A percentile compares a stretch with the other conserved stretches of the same genome.
Conservation (phyloP, 1,140 invertebrate genomes). For the Brachionus angularis region DNA sequence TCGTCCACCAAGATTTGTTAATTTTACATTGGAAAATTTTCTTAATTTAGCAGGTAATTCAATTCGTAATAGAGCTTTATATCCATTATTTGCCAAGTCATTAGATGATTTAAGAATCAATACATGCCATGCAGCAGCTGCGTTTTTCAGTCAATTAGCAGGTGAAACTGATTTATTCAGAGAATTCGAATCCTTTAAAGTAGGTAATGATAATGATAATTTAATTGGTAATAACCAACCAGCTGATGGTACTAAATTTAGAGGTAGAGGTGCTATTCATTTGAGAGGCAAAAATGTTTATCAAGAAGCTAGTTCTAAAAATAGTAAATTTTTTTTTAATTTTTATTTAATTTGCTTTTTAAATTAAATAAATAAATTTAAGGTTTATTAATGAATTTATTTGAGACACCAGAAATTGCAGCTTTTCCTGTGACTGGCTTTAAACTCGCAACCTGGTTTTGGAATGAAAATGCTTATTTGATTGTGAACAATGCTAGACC, state of each 20-base stretch:
- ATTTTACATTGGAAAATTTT: too few species aligned
- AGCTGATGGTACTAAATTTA: background rate
- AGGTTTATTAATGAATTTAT: background rate
- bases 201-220: background rate
- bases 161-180: slow-evolving; percentile 17
- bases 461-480: slow-evolving; percentile 18
- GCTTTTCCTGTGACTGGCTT: slow-evolving; percentile 14
- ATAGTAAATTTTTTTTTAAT: too few species aligned
- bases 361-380: too few species aligned
- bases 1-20: too few species aligned
- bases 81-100: too few species aligned
- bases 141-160: slow-evolving; percentile 9
- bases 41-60: too few species aligned
- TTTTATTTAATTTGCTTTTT: too few species aligned
- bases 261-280: background rate
- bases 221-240: background rate
- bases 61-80: too few species aligned
- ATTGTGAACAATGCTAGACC: background rate
- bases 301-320: background rate
- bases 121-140: too few species aligned
- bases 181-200: background rate
- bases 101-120: too few species aligned
- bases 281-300: slow-evolving; percentile 12
- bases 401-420: background rate
- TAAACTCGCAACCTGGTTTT: slow-evolving; percentile 9